These are phyloP conservation scores for Ecliptopera silaceata DNA, from an alignment of 2,888 invertebrate species.

Conservation along the genomic window DNA sequence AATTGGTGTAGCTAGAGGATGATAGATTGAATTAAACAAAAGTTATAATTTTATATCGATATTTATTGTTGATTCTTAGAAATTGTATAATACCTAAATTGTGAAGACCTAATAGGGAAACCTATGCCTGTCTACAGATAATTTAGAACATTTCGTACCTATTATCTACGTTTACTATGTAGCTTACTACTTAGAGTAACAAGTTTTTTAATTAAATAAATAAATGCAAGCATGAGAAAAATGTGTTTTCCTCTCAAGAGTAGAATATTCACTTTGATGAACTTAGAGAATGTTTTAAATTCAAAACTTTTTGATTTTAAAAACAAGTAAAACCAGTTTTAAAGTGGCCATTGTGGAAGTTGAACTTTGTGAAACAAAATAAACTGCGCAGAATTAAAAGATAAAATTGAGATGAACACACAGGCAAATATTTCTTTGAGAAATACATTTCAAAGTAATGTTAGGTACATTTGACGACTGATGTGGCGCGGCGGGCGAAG, in stretches of 20 bases:
- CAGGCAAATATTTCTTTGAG: too few relatives aligned
- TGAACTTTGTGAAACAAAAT: too few relatives aligned
- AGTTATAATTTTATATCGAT: slow-evolving; percentile 26
- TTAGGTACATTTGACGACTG: too few relatives aligned
- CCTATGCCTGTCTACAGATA: slow-evolving; percentile 22
- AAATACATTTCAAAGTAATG: too few relatives aligned
- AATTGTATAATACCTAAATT: slow-evolving; percentile 8
- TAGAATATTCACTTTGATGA: neutral
- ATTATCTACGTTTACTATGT: slow-evolving; percentile 13
- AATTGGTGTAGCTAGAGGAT: slow-evolving; percentile 24
- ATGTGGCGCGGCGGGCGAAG: too few relatives aligned
- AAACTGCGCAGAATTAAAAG: too few relatives aligned
- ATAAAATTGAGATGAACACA: too few relatives aligned
- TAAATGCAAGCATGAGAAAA: slow-evolving; percentile 41
- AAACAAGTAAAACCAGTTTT: too few relatives aligned
- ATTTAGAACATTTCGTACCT: slow-evolving; percentile 22
- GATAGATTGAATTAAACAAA: slow-evolving; percentile 14
- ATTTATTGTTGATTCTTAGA: slow-evolving; percentile 30
- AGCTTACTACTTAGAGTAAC: neutral
- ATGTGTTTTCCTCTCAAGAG: slow-evolving; percentile 9
- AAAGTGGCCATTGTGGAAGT: too few relatives aligned
- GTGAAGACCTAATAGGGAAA: slow-evolving; percentile 13
- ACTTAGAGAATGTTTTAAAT: neutral
- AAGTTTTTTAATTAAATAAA: slow-evolving; percentile 37
- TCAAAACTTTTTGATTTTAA: too few relatives aligned